These are phyloP conservation scores for Mythimna pallens DNA, from an alignment of 2,888 invertebrate species.

Conservation along the genomic window DNA sequence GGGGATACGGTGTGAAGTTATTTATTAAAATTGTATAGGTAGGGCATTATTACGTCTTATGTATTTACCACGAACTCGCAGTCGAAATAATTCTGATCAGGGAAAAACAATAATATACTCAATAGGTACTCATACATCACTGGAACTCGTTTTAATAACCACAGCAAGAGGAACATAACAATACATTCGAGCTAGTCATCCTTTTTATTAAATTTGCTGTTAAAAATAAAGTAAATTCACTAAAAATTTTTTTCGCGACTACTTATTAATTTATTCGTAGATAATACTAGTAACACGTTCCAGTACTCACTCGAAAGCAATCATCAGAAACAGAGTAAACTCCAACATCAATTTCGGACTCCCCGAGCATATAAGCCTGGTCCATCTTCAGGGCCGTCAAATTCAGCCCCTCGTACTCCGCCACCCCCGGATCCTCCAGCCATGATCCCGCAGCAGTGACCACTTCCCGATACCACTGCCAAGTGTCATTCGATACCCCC, in stretches of 20 bases:
- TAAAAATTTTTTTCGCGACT: background rate
- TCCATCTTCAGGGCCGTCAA: constrained; percentile 91
- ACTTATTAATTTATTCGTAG: background rate
- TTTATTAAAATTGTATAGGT: background rate
- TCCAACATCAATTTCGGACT: constrained; percentile 82
- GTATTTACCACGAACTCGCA: background rate
- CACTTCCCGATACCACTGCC: constrained; percentile 84
- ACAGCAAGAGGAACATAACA: background rate
- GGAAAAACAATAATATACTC: constrained; percentile 23
- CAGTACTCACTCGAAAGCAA: constrained; percentile 92
- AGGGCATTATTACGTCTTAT: background rate
- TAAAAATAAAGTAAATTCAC: background rate
- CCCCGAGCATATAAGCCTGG: constrained; percentile 91
- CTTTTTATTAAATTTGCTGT: background rate
- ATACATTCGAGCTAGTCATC: constrained; percentile 27
- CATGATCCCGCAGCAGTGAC: constrained; percentile 83
- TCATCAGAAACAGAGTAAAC: constrained; percentile 93
- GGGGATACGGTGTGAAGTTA: background rate
- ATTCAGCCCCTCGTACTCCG: constrained; percentile 88
- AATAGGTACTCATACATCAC: background rate
- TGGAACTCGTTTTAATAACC: constrained; percentile 32
- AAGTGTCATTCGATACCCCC: constrained; percentile 76
- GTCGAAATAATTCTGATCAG: constrained; percentile 20
- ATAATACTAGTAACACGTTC: background rate
- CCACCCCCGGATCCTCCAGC: constrained; percentile 90